These are phyloP conservation scores for Tympanuchus pallidicinctus DNA, from an alignment of 2,113 vertebrate genomes.

Conservation along the genomic window DNA sequence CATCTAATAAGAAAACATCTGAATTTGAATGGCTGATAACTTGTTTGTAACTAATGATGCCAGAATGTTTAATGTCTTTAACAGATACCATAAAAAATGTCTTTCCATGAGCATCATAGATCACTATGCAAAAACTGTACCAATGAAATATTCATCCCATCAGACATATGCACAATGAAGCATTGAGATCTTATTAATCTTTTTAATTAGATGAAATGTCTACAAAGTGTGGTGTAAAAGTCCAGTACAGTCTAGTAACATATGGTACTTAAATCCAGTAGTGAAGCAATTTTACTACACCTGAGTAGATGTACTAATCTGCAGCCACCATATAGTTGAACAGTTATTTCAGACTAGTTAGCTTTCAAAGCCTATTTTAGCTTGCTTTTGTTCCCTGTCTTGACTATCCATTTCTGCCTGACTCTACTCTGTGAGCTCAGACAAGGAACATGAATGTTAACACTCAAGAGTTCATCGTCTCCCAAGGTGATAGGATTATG, in stretches of 20 bases:
- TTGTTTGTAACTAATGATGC: neutral
- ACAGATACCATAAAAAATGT: neutral
- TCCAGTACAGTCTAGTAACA: too few species aligned
- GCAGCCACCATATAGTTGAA: neutral
- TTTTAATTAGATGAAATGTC: neutral
- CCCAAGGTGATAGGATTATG: neutral
- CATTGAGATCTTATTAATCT: neutral
- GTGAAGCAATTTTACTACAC: neutral
- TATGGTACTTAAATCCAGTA: neutral
- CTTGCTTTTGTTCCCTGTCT: neutral
- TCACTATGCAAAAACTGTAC: neutral
- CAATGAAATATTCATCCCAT: neutral
- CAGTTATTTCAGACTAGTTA: neutral
- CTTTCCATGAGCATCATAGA: neutral
- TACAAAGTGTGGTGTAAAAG: neutral
- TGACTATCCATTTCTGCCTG: rapidly evolving
- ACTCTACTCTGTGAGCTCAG: neutral
- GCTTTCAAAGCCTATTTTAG: neutral
- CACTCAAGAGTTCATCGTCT: neutral
- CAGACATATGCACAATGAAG: neutral
- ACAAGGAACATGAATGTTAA: neutral
- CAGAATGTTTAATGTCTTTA: neutral
- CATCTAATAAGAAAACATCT: neutral
- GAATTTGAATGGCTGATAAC: neutral
- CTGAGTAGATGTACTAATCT: neutral